phyloP scores from a whole-genome alignment of 2,113 vertebrate genomes.

The Hypanus sabinus region DNA sequence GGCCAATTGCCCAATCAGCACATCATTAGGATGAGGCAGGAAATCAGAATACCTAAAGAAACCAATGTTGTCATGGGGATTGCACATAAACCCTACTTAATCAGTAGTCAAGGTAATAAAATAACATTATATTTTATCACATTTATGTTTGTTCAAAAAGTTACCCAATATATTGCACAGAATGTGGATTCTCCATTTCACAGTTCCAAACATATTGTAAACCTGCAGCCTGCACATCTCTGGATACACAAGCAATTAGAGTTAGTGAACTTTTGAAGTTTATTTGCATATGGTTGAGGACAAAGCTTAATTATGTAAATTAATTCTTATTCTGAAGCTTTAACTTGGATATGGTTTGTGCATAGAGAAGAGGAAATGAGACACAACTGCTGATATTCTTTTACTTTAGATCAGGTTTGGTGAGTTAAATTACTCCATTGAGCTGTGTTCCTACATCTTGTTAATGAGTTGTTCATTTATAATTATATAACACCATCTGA shows the following conservation, averaged over 20 bases:
- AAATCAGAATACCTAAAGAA: too few species aligned
- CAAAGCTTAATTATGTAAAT: neutral
- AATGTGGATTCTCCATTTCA: neutral
- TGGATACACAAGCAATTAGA: too few species aligned
- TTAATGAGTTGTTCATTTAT: neutral
- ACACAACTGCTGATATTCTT: neutral
- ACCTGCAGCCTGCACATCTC: neutral
- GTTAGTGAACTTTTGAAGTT: neutral
- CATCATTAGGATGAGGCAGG: too few species aligned
- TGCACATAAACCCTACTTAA: too few species aligned
- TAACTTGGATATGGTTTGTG: neutral
- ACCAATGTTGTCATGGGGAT: too few species aligned
- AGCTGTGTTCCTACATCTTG: neutral
- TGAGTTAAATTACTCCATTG: neutral
- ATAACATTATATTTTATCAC: neutral
- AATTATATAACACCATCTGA: neutral
- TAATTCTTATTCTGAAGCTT: neutral
- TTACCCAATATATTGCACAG: neutral
- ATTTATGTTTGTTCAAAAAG: neutral
- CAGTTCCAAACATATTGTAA: neutral
- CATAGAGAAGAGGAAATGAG: neutral
- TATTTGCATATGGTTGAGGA: neutral
- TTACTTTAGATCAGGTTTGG: neutral
- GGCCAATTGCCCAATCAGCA: too few species aligned
- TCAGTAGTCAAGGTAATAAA: neutral